Evolutionary conservation across 2,888 invertebrate genomes (phyloP), one percentile per base, ranked within the genome.

Genomic region (Amblyjoppa fuscipennis): DNA sequence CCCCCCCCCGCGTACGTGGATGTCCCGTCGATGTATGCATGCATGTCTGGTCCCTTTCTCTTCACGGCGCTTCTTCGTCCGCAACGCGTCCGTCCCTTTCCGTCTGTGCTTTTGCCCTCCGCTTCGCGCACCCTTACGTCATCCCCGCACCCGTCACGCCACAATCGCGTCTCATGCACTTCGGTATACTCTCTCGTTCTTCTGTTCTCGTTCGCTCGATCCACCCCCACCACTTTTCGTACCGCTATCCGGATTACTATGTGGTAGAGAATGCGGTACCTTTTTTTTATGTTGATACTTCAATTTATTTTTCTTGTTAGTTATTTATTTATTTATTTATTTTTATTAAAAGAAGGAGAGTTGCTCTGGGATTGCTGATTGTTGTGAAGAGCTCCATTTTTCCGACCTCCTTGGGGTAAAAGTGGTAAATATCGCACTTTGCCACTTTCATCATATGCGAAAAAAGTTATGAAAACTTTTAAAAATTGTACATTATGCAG

Each of bases 121-220:
- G 71, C 79, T 69, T 13, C 69, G 66, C 68, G 71, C 71, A 79
- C 83, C 79, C 81, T 76, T 83, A 81, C 78, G 53, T 68, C 38
- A 64, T 81, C 71, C 87, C 70, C 78, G 74, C 28, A 69, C 81
- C 77, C 82, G 73, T 83, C 71, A 76, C 81, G 81, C 82, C 68
- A 66, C 77, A 83, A 83, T 81, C 77, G 83, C 74, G 80, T 81
- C 78, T 81, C 81, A 70, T 84, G 74, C 68, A 83, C 85, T 82
- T 85, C 68, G 68, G 49, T 70, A 20, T 70, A 16, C 38, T 76
- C 75, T 56, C 28, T 38, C 34, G 9, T 74, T 51, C 59, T 28
- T 51, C 64, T 71, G 45, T 76, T 59, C 75, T 31, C 61, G 38
- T 31, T 73, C 56, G 66, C 66, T 41, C 56, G 64, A 53, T 81